Conservation (phyloP, 2,797 vertebrate genomes). For the Channa striata region DNA sequence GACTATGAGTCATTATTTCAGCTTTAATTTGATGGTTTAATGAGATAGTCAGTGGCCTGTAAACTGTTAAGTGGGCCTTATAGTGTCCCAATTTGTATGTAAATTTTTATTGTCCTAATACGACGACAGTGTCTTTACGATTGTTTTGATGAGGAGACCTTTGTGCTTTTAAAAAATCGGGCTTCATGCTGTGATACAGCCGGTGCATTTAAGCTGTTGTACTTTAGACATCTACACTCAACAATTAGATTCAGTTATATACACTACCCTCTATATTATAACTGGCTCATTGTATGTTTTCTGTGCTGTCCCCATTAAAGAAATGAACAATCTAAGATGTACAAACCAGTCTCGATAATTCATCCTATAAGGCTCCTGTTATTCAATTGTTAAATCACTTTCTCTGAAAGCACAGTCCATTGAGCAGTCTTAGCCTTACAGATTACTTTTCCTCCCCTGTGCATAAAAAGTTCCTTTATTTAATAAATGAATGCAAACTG, state of each 20-base stretch:
- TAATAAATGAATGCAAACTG: constrained; percentile 90
- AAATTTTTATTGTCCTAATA: constrained; percentile 69
- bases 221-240: too few relatives aligned
- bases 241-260: constrained; percentile 1
- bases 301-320: constrained; percentile 11
- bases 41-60: constrained; percentile 71
- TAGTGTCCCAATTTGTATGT: constrained; percentile 67
- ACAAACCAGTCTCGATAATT: constrained; percentile 18
- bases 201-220: not conserved
- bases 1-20: constrained; percentile 32
- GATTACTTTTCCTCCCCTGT: constrained; percentile 84
- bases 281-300: constrained; percentile 1
- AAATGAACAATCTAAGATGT: constrained; percentile 16
- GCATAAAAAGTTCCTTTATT: constrained; percentile 82
- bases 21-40: constrained; percentile 65
- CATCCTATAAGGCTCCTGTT: constrained; percentile 25
- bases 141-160: constrained; percentile 38
- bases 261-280: not conserved
- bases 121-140: constrained; percentile 44
- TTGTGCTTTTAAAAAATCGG: not conserved
- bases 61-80: constrained; percentile 61
- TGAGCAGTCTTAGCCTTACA: constrained; percentile 58
- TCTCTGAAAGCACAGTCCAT: constrained; percentile 60
- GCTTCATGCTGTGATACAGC: not conserved
- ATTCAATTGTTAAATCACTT: constrained; percentile 44